These are phyloP conservation scores for Hypsibius dujardini DNA, from an alignment of 1,140 invertebrate species.

Conservation along the genomic window DNA sequence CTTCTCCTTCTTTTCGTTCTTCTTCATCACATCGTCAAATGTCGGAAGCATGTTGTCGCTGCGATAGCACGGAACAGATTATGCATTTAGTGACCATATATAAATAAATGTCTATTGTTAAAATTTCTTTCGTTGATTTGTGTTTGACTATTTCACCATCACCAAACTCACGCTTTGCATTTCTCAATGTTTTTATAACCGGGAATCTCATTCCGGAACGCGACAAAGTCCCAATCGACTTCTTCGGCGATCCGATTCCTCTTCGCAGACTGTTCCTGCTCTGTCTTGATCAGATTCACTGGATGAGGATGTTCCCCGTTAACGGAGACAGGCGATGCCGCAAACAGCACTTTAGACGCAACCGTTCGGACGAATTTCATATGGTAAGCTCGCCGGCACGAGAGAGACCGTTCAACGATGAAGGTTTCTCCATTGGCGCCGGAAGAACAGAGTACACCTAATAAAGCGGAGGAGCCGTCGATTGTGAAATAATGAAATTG, in stretches of 20 bases:
- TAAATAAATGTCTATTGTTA: no score
- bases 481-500: background rate
- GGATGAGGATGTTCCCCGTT: no score
- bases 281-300: background rate
- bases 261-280: background rate
- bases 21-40: background rate
- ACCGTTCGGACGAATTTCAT: background rate
- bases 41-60: constrained; percentile 1
- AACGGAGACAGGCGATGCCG: no score
- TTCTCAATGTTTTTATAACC: background rate
- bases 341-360: no score
- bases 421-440: background rate
- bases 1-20: background rate
- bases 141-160: background rate
- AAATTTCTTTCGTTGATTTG: no score
- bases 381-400: background rate
- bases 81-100: no score
- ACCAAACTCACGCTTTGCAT: constrained; percentile 7
- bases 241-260: background rate
- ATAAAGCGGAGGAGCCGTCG: background rate
- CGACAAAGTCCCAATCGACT: constrained; percentile 1
- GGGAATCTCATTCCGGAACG: constrained; percentile 7
- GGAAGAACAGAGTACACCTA: background rate
- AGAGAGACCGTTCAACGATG: background rate
- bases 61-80: background rate